Evolutionary conservation across 2,113 vertebrate species (phyloP).

Genomic region (Antigone vipio): DNA sequence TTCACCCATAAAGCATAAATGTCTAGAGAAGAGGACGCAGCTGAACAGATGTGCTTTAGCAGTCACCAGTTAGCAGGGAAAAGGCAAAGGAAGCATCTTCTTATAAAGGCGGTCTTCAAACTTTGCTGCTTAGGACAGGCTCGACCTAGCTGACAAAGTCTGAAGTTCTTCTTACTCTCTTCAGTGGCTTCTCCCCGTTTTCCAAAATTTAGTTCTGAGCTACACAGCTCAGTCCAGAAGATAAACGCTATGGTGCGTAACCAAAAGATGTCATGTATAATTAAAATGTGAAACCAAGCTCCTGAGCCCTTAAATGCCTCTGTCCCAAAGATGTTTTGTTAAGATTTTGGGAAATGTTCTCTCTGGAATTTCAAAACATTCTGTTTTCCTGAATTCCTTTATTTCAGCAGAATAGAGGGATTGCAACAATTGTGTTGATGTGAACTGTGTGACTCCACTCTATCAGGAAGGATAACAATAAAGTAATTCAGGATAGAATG

Average conservation of each 20-base stretch:
- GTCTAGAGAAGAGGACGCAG: neutral
- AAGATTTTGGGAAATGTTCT: neutral
- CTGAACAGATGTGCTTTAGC: neutral
- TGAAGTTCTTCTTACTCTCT: neutral
- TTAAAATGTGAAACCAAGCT: neutral
- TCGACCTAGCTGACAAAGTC: neutral
- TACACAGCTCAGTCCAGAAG: neutral
- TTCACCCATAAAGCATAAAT: neutral
- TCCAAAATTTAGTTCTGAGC: neutral
- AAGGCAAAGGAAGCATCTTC: neutral
- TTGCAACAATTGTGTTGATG: neutral
- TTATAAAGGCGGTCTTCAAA: neutral
- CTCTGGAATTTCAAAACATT: neutral
- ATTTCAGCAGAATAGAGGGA: neutral
- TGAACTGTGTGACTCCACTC: neutral
- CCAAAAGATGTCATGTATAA: neutral
- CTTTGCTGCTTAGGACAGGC: neutral
- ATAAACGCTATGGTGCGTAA: neutral
- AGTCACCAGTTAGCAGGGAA: neutral
- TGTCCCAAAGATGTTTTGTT: neutral
- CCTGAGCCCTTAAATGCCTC: neutral
- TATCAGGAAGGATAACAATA: neutral
- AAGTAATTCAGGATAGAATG: neutral
- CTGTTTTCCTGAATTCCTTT: neutral
- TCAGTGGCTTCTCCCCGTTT: neutral